Evolutionary conservation across 2,797 vertebrate species (phyloP).

Genomic region (Monodelphis domestica): DNA sequence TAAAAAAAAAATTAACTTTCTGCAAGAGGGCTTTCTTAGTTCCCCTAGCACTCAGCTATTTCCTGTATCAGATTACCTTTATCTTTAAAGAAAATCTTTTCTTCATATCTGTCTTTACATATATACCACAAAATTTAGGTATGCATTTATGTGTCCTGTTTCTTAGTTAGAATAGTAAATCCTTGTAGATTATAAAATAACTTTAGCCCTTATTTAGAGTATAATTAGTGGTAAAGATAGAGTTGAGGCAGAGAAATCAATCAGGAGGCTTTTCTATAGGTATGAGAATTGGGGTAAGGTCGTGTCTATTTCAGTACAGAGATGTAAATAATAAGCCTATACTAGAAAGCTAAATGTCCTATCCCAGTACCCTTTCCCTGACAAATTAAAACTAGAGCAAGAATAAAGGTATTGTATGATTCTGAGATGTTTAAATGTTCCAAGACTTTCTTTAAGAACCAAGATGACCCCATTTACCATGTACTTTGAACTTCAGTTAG

Average conservation of each 20-base stretch:
- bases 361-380: background rate
- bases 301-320: background rate
- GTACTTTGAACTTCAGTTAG: background rate
- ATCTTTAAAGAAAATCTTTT: background rate
- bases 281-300: background rate
- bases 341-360: background rate
- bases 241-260: background rate
- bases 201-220: background rate
- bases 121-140: background rate
- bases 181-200: too few relatives aligned
- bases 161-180: background rate
- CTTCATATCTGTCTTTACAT: background rate
- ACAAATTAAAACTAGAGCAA: background rate
- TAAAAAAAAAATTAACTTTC: too few relatives aligned
- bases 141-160: background rate
- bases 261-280: background rate
- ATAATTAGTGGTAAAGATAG: background rate
- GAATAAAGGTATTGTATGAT: background rate
- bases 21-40: background rate
- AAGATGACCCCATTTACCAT: background rate
- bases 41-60: background rate
- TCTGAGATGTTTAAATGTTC: background rate
- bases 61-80: too few relatives aligned
- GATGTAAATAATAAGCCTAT: background rate
- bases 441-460: background rate